A percentile compares a stretch with the other conserved stretches of the same genome.
phyloP scores from a whole-genome alignment of 2,797 vertebrate species.

The Leptodactylus fallax region DNA sequence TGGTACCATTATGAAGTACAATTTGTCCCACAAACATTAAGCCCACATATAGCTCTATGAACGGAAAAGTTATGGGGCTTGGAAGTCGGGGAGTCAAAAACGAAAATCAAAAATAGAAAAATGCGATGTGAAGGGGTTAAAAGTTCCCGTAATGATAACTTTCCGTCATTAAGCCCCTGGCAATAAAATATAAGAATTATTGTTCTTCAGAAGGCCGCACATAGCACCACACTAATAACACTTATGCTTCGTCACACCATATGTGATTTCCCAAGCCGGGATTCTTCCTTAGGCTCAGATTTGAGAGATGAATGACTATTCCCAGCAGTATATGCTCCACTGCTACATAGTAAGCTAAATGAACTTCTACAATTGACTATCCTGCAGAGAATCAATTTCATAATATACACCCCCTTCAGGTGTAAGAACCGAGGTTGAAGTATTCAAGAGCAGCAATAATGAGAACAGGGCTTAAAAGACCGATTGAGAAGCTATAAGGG shows the following conservation, averaged over 20 bases:
- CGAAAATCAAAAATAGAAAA: no score
- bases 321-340: background rate
- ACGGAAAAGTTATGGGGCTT: no score
- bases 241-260: background rate
- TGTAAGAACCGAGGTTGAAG: slow-evolving; percentile 7
- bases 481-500: background rate
- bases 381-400: slow-evolving; percentile 18
- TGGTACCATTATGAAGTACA: no score
- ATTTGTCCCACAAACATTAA: no score
- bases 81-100: no score
- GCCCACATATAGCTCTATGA: no score
- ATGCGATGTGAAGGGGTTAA: no score
- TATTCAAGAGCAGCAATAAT: slow-evolving; percentile 23
- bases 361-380: slow-evolving; percentile 18
- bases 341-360: background rate
- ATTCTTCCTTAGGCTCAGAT: background rate
- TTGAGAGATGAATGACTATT: slow-evolving; percentile 7
- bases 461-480: slow-evolving; percentile 16
- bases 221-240: background rate
- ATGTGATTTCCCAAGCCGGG: slow-evolving; percentile 9
- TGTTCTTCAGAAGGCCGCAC: background rate
- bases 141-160: no score
- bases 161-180: no score
- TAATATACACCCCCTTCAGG: slow-evolving; percentile 6
- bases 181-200: background rate